phyloP scores from a whole-genome alignment of 2,888 invertebrate genomes.

The Minunthozetes semirufus region DNA sequence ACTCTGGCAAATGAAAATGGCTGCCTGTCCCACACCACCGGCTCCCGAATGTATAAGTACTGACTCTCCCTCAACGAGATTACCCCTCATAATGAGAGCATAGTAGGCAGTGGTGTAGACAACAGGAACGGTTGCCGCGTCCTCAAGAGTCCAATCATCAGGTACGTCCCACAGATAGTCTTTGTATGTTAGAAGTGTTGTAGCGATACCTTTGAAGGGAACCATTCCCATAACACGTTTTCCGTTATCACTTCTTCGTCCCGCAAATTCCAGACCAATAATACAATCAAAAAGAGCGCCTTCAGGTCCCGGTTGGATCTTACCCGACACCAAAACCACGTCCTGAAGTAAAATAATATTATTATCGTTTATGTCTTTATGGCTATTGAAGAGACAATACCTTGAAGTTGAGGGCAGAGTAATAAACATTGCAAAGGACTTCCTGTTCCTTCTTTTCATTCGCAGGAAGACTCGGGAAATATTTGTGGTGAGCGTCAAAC shows the following conservation, averaged over 20 bases:
- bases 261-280: slow-evolving; percentile 87
- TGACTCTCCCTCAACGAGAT: slow-evolving; percentile 70
- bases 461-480: slow-evolving; percentile 51
- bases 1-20: slow-evolving; percentile 83
- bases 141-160: slow-evolving; percentile 74
- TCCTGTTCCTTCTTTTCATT: slow-evolving; percentile 51
- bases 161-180: slow-evolving; percentile 80
- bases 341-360: slow-evolving; percentile 57
- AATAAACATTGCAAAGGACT: slow-evolving; percentile 72
- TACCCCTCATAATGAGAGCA: slow-evolving; percentile 78
- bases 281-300: slow-evolving; percentile 72
- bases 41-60: slow-evolving; percentile 83
- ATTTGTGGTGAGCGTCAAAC: slow-evolving; percentile 77
- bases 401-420: slow-evolving; percentile 85
- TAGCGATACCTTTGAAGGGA: slow-evolving; percentile 82
- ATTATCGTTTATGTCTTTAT: slow-evolving; percentile 45
- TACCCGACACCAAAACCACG: slow-evolving; percentile 94
- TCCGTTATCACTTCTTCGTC: slow-evolving; percentile 62
- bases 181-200: slow-evolving; percentile 57
- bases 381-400: slow-evolving; percentile 3
- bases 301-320: slow-evolving; percentile 84
- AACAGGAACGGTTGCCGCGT: slow-evolving; percentile 87
- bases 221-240: slow-evolving; percentile 87
- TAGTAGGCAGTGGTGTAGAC: slow-evolving; percentile 83
- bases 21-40: slow-evolving; percentile 95